Base-by-base conservation (phyloP, 64 coral and sea anemone genomes). In the Montipora efflorescens region DNA sequence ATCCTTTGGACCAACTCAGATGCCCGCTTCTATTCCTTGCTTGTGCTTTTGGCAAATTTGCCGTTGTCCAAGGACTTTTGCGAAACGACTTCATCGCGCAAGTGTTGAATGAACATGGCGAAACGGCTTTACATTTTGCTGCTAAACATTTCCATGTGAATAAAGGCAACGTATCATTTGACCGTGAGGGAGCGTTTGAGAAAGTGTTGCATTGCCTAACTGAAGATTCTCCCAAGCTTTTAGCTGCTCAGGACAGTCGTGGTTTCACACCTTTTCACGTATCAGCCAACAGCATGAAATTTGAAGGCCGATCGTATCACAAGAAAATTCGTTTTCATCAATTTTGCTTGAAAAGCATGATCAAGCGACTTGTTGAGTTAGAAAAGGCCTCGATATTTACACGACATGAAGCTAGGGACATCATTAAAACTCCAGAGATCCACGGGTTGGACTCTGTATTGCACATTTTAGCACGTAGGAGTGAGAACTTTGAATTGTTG, bases 21-120 rank as follows among this genome's bases (percentile, higher is more conserved):
- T 53, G 50, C 48, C 78, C 78, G 7, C 50, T 79, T n/a, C 49
- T 79, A 19, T 79, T 79, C 0, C 78, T 79, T 79, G 78, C 78
- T 16, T 20, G 78, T n/a, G 78, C 78, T 22, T 79, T 79, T n/a
- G 78, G 48, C 4, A 76, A 76, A 36, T 14, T 8, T 76, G 74
- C 23, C 3, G 4, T 76, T 36, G 36, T 76, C 7, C 48, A 79
- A 79, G 78, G 78, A 4, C 78, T 79, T 21, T 6, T 79, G 20
- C 78, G 78, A 25, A 79, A 79, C 19, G 22, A 79, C 16, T 79
- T 79, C 48, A 79, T 8, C 46, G 48, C 78, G 46, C 1, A 47
- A 11, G 78, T 55, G 48, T 19, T 79, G 14, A 79, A 79, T n/a
- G 14, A 79, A 55, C 3, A 79, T 55, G 78, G 78, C 78, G 78